Evolutionary conservation across 2,797 vertebrate genomes (phyloP), one percentile per base, ranked within the genome.

Genomic region (Chelonia mydas): DNA sequence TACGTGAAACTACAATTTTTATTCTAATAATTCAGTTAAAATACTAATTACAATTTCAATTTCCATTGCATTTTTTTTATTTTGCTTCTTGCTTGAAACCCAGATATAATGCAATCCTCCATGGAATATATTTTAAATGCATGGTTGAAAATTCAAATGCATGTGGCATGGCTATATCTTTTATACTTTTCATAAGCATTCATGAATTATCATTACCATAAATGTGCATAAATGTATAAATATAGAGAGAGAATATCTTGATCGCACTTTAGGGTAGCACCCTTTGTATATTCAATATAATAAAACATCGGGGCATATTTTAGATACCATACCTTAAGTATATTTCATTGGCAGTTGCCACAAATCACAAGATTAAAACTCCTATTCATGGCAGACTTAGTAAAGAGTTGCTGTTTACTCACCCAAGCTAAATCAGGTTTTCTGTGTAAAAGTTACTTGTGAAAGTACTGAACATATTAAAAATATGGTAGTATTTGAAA

Each of bases 121-220:
- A 94, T 97, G 94, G 92, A 96, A 94, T 97, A 96, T 96, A 45
- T 81, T 93, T 80, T 97, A 91, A 98, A 92, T 98, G 98, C 98
- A 98, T 98, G 98, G 83, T 92, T 92, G 59, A 94, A 77, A 86
- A 93, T 95, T 83, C 91, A 92, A 93, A 81, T 98, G 98, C 98
- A 98, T 98, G 98, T 59, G 87, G 98, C 98, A 98, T 98, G 98
- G 96, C 97, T 97, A 0, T 96, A 83, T 87, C 77, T 97, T 95
- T 90, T 93, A 72, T 84, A 93, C 72, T 95, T 98, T 90, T 96
- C 96, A 97, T 97, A 89, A 96, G 47, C 95, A 45, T 95, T 97
- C 89, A 94, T 95, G 76, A 96, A 37, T 84, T 91, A 53, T 94
- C 96, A 95, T 95, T 96, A 89, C 88, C 74, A 88, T 95, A 86